Evolutionary conservation across 2,113 vertebrate species (phyloP).

Genomic region (Istiophorus platypterus): DNA sequence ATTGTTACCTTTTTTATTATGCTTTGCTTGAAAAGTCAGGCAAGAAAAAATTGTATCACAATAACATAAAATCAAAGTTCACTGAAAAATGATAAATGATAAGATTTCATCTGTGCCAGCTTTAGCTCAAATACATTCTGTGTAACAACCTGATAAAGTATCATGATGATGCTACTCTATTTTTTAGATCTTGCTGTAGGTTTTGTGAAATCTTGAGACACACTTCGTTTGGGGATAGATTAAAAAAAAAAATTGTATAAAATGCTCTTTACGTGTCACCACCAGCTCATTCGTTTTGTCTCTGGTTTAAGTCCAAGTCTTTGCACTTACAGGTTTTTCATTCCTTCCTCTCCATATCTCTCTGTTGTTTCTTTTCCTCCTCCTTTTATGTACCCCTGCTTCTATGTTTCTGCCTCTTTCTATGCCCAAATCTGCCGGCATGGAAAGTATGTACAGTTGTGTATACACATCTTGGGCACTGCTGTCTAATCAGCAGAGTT

Average conservation of each 20-base stretch:
- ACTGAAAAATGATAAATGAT: not conserved
- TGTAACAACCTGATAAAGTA: too few species aligned
- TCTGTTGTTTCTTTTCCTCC: constrained; percentile 1
- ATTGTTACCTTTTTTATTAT: not conserved
- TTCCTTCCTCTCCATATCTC: constrained; percentile 18
- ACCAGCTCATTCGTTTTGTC: not conserved
- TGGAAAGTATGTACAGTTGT: constrained; percentile 64
- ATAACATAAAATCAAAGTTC: not conserved
- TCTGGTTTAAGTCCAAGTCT: not conserved
- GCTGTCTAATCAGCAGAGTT: constrained; percentile 64
- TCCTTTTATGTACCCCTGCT: not conserved
- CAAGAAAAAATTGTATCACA: not conserved
- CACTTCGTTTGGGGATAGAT: not conserved
- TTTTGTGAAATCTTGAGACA: not conserved
- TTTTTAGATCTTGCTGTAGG: too few species aligned
- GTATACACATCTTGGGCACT: constrained; percentile 54
- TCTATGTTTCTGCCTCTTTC: constrained; percentile 26
- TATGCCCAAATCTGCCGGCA: constrained; percentile 52
- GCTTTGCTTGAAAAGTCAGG: not conserved
- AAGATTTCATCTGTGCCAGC: not conserved
- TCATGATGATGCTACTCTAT: too few species aligned
- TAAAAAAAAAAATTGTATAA: too few species aligned
- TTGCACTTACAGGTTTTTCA: not conserved
- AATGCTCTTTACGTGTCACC: not conserved
- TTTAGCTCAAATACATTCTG: not conserved